phyloP scores from a whole-genome alignment of 1,140 invertebrate genomes.

The Habropoda laboriosa region DNA sequence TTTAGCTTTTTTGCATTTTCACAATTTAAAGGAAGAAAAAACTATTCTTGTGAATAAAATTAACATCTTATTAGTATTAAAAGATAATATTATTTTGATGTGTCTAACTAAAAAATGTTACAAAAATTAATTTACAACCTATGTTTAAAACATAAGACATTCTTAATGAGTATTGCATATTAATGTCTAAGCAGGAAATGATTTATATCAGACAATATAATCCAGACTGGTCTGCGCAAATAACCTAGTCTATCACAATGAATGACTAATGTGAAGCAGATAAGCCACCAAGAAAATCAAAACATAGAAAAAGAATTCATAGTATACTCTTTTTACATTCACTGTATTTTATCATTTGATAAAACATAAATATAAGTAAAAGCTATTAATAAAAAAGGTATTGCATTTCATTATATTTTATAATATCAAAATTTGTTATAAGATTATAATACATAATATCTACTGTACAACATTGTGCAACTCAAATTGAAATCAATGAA shows the following conservation, averaged over 20 bases:
- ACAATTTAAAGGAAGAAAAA: no score
- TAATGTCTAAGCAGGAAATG: neutral
- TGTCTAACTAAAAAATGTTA: neutral
- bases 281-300: neutral
- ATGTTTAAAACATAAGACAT: neutral
- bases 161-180: neutral
- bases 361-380: neutral
- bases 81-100: neutral
- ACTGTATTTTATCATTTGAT: neutral
- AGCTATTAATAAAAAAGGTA: neutral
- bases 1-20: no score
- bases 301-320: neutral
- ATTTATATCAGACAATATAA: neutral
- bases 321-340: neutral
- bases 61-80: neutral
- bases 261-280: neutral
- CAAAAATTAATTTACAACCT: neutral
- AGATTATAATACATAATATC: no score
- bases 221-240: neutral
- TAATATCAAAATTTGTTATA: neutral
- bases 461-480: neutral
- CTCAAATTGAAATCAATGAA: neutral
- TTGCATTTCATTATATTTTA: neutral
- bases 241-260: neutral
- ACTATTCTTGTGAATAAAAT: no score